Evolutionary conservation across 2,888 invertebrate species (phyloP), one percentile per base, ranked within the genome.

Genomic region (Arrhopalites spinosus): DNA sequence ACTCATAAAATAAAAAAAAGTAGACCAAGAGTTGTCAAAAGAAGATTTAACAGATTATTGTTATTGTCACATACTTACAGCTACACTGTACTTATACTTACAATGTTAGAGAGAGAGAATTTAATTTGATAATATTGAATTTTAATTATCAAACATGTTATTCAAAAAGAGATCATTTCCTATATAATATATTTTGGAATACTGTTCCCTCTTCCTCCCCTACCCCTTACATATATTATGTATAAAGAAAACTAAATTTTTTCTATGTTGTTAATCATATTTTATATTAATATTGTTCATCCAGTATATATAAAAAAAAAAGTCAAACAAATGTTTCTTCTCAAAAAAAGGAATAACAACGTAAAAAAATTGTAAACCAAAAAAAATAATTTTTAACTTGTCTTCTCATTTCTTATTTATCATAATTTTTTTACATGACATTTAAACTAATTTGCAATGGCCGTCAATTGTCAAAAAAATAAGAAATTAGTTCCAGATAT

Each of bases 161-260:
- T n/a, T n/a, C n/a, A n/a, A n/a, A n/a, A n/a, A n/a, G n/a, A n/a
- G n/a, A n/a, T n/a, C n/a, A n/a, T 7, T 11, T 7, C 36, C 3
- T 36, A 36, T 36, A 13, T 45, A 66, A 20, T 66, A 43, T 66
- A 66, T 66, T 66, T 66, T 66, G 43, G 66, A 64, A 66, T 66
- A 66, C 66, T 59, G 59, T 59, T 20, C 59, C 23, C 59, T 20
- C 66, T 8, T 66, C 17, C 59, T n/a, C n/a, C n/a, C n/a, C n/a
- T n/a, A n/a, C n/a, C n/a, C n/a, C n/a, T n/a, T n/a, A n/a, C n/a
- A n/a, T n/a, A n/a, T n/a, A n/a, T n/a, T n/a, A 53, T 61, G n/a
- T 15, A 63, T 11, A 27, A 63, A 25, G 23, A 3, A 63, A 23
- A 61, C 3, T 3, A 3, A 56, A 56, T 8, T 8, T 56, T 56